A percentile compares a stretch with the other conserved stretches of the same genome.
phyloP scores from a whole-genome alignment of 2,888 invertebrate genomes.

The Eudasyphora cyanicolor region DNA sequence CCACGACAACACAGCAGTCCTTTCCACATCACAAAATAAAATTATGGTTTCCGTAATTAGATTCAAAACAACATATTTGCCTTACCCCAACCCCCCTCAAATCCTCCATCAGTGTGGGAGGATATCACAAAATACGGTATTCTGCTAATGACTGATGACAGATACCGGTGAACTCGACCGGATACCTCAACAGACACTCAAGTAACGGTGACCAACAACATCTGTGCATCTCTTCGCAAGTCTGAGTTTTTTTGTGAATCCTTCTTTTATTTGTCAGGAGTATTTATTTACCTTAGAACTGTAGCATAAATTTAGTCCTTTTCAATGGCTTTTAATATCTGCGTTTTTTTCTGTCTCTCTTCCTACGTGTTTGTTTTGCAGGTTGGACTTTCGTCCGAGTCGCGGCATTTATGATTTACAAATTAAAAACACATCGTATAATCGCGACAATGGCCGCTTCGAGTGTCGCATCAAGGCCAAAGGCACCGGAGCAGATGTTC shows the following conservation, averaged over 20 bases:
- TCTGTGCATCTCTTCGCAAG: background rate
- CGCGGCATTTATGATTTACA: slow-evolving; percentile 93
- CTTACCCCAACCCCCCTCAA: background rate
- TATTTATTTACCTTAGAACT: slow-evolving; percentile 30
- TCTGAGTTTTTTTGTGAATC: background rate
- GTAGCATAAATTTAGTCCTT: slow-evolving; percentile 28
- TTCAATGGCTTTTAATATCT: slow-evolving; percentile 13
- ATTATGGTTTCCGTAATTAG: slow-evolving; percentile 18
- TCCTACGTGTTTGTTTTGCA: slow-evolving; percentile 76
- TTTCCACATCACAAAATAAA: background rate
- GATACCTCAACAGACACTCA: background rate
- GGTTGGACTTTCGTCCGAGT: slow-evolving; percentile 88
- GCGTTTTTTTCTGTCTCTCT: slow-evolving; percentile 34
- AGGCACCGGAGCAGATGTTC: slow-evolving; percentile 90
- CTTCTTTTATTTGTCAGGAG: background rate
- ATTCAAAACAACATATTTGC: background rate
- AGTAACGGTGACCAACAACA: background rate
- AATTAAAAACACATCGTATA: slow-evolving; percentile 94
- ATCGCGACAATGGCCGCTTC: slow-evolving; percentile 94
- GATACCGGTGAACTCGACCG: slow-evolving; percentile 1
- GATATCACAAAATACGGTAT: background rate
- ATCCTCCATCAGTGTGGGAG: background rate
- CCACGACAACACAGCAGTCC: background rate
- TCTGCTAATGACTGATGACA: background rate
- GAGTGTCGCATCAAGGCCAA: slow-evolving; percentile 93